Conservation (phyloP, 2,888 invertebrate genomes). For the Trachelus troglodyta region DNA sequence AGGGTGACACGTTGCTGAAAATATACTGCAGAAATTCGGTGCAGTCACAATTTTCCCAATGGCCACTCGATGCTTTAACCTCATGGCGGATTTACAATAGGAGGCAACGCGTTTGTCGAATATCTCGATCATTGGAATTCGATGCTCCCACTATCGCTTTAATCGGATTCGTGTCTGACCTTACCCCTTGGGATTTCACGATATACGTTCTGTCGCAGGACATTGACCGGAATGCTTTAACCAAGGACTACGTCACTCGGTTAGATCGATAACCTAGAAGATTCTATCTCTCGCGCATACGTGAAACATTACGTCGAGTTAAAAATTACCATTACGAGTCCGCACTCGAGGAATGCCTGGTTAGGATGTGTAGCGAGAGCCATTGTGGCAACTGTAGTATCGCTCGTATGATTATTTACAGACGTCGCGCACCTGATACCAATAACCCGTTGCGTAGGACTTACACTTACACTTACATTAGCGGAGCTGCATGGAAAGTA, state of each 20-base stretch:
- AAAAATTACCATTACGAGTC: no score
- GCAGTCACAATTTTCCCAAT: not conserved
- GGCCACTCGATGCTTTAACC: not conserved
- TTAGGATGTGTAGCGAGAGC: not conserved
- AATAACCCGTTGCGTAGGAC: constrained; percentile 16
- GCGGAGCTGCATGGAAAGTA: not conserved
- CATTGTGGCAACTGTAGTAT: not conserved
- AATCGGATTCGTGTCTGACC: not conserved
- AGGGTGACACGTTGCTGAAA: constrained; percentile 50
- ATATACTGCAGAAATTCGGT: constrained; percentile 31
- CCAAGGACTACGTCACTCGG: not conserved
- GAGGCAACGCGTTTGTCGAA: not conserved
- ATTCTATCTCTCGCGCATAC: not conserved
- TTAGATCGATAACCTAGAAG: not conserved
- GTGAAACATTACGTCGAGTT: not conserved
- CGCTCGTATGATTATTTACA: not conserved
- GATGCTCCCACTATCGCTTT: not conserved
- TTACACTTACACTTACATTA: not conserved
- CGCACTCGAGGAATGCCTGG: not conserved
- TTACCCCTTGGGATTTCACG: not conserved
- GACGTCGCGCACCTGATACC: constrained; percentile 24
- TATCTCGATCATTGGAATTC: not conserved
- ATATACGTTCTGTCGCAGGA: not conserved
- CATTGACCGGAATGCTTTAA: not conserved
- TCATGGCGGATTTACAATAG: no score